Base-by-base conservation (phyloP, 2,113 vertebrate genomes). In the Eptesicus fuscus region DNA sequence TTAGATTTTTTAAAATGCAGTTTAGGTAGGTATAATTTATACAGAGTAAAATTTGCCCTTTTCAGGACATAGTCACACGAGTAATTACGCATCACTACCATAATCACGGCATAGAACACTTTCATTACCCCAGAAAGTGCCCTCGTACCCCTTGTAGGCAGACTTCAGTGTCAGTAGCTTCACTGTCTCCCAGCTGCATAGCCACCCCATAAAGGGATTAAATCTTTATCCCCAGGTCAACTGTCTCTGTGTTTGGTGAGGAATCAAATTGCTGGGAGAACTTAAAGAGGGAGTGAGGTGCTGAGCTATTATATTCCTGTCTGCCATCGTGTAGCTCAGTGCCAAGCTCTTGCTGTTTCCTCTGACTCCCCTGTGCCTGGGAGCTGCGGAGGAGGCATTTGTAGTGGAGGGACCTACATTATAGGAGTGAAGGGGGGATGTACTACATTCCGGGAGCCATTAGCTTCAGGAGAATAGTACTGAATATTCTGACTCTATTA, bases 1-100 rank as follows among this genome's bases (percentile, higher is more conserved):
- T 76, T 91, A 14, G 4, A 77, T 76, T 89, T 92, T 69, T 83
- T 51, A 78, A 71, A 40, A 40, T 78, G 3, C 4, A 11, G 4
- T 63, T 87, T 93, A 61, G 83, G 79, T 49, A 47, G 7, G 30
- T 77, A 40, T 88, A 84, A 59, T 88, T 90, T 89, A 73, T 32
- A 14, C 35, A 11, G 5, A 47, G n/a, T 76, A 44, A 77, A 76
- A 28, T 53, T 28, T 70, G 0, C 28, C 30, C 35, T 40, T 95
- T 95, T 88, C 2, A 70, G 18, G 51, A 3, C 69, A 30, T 4
- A 47, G 25, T 10, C 69, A 8, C 73, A 11, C 37, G 28, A 93
- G 9, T 53, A 69, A 73, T 91, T 37, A 93, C 7, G 28, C 53
- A 44, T 14, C 28, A 79, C n/a, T 82, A 5, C 10, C 28, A 42